Conservation (phyloP, 1,140 invertebrate species). For the Alviniconcha marisindica region DNA sequence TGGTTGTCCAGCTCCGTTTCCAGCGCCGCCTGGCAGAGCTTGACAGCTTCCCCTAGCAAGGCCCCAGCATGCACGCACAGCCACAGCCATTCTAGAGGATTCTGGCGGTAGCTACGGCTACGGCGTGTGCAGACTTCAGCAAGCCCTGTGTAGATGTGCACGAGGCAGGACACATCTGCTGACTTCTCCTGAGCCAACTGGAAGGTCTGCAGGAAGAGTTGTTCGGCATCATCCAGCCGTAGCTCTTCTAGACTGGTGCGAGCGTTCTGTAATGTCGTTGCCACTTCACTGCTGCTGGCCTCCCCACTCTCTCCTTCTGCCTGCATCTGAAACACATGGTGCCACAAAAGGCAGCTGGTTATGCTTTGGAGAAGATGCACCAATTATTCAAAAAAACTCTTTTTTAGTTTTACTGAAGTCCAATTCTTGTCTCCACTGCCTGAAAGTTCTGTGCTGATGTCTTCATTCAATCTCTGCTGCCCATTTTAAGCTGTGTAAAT, state of each 20-base stretch:
- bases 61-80: conserved; percentile 68
- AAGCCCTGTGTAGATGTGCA: conserved; percentile 62
- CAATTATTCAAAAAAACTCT: no score
- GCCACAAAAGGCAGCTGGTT: neutral
- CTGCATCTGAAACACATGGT: conserved; percentile 34
- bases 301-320: conserved; percentile 21
- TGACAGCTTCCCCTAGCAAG: conserved; percentile 64
- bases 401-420: neutral
- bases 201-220: conserved; percentile 60
- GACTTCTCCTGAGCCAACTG: conserved; percentile 65
- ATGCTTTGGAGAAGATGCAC: neutral
- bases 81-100: conserved; percentile 72
- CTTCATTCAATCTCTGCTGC: no score
- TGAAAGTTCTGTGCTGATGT: no score
- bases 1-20: conserved; percentile 64
- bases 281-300: conserved; percentile 33
- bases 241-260: conserved; percentile 62
- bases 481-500: no score
- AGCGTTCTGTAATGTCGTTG: conserved; percentile 52
- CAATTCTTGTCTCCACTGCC: no score
- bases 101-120: conserved; percentile 67
- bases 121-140: conserved; percentile 68
- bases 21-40: conserved; percentile 62
- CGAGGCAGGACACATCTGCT: conserved; percentile 54
- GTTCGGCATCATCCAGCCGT: conserved; percentile 66